Evolutionary conservation across 92 coral and sea anemone genomes (phyloP).

Genomic region (Phenganax marumi): DNA sequence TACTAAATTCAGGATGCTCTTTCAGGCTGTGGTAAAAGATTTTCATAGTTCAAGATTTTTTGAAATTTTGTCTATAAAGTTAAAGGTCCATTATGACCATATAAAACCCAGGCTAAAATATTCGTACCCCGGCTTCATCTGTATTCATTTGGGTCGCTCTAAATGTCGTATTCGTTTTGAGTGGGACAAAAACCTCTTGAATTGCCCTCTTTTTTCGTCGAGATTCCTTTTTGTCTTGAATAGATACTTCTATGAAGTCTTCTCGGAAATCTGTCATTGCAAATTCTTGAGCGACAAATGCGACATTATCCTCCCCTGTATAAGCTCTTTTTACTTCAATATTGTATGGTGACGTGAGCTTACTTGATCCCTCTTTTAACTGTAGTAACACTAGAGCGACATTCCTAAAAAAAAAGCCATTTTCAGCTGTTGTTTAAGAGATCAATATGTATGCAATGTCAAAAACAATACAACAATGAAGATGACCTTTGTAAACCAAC

Average conservation of each 20-base stretch:
- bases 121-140: neutral
- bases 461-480: neutral
- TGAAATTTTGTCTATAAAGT: too few relatives aligned
- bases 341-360: neutral
- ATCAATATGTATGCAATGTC: neutral
- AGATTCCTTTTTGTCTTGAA: neutral
- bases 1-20: too few relatives aligned
- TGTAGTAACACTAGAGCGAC: conserved; percentile 9
- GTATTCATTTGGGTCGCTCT: neutral
- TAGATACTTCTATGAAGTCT: neutral
- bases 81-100: neutral
- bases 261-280: neutral
- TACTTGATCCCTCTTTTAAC: neutral
- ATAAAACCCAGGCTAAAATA: too few relatives aligned
- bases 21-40: too few relatives aligned
- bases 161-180: neutral
- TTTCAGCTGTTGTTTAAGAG: neutral
- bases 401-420: neutral
- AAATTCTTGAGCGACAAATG: conserved; percentile 1
- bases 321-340: neutral
- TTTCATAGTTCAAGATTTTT: too few relatives aligned
- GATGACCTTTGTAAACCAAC: neutral
- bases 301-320: neutral
- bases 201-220: neutral
- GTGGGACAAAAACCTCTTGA: neutral